phyloP scores from a whole-genome alignment of 2,888 invertebrate species.

The Archaeoteleia sp. region DNA sequence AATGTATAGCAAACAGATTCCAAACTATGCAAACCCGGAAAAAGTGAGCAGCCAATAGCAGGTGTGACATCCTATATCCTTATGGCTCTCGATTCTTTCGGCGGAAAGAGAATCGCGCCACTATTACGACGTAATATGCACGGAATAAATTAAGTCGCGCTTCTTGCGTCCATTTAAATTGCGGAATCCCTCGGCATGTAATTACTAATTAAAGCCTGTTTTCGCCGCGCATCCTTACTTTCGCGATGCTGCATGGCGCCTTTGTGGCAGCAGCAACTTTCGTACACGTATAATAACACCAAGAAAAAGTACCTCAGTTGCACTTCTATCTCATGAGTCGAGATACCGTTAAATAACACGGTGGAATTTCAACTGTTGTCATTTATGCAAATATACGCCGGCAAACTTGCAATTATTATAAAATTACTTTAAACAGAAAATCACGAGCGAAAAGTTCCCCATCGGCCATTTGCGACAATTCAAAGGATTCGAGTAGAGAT shows the following conservation, averaged over 20 bases:
- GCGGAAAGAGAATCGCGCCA: conserved; percentile 13
- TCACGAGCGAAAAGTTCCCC: too few species aligned
- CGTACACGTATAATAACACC: conserved; percentile 28
- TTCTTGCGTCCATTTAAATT: conserved; percentile 43
- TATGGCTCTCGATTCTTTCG: conserved; percentile 3
- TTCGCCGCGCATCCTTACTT: conserved; percentile 27
- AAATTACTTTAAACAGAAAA: too few species aligned
- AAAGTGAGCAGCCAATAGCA: not conserved
- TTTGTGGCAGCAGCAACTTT: conserved; percentile 26
- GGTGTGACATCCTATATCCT: conserved; percentile 17
- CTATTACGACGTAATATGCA: conserved; percentile 8
- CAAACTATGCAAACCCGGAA: too few species aligned
- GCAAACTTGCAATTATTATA: too few species aligned
- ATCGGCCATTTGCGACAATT: too few species aligned
- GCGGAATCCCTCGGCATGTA: conserved; percentile 27
- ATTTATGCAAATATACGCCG: too few species aligned
- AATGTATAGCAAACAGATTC: too few species aligned
- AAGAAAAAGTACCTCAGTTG: conserved; percentile 37
- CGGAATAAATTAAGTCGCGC: conserved; percentile 33
- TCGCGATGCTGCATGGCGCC: conserved; percentile 14
- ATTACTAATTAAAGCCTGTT: conserved; percentile 46
- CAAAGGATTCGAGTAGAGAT: too few species aligned
- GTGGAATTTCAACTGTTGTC: too few species aligned
- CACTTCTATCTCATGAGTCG: conserved; percentile 37
- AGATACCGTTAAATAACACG: conserved; percentile 34